A percentile compares a stretch with the other conserved stretches of the same genome.
Evolutionary conservation across 2,888 invertebrate species (phyloP).

Genomic region (Drosophila percnosoma): DNA sequence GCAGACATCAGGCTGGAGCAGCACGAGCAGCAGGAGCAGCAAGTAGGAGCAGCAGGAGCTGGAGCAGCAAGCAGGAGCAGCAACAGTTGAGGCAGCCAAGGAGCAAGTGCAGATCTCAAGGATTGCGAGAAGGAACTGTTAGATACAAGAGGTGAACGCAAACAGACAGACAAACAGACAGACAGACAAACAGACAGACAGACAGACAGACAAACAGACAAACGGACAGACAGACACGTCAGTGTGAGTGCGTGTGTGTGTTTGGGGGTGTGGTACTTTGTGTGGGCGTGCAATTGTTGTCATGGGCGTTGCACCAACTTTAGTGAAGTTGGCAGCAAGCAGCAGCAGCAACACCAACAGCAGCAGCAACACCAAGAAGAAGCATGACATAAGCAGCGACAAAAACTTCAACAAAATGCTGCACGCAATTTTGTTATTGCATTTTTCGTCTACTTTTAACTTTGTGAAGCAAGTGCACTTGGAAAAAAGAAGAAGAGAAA

Average conservation of each 20-base stretch:
- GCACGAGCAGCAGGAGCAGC: slow-evolving; percentile 32
- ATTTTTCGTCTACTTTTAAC: slow-evolving; percentile 58
- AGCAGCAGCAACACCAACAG: too few relatives aligned
- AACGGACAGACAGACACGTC: neutral
- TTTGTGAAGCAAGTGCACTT: slow-evolving; percentile 38
- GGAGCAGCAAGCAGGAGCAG: slow-evolving; percentile 26
- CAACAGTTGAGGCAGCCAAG: slow-evolving; percentile 45
- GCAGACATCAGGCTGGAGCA: slow-evolving; percentile 43
- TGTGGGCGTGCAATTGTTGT: slow-evolving; percentile 56
- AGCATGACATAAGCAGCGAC: slow-evolving; percentile 38
- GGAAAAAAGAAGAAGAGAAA: neutral
- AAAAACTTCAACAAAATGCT: slow-evolving; percentile 60
- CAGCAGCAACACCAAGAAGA: slow-evolving; percentile 25
- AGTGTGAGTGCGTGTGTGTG: neutral
- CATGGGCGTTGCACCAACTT: slow-evolving; percentile 73
- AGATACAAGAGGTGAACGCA: slow-evolving; percentile 33
- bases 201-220: neutral
- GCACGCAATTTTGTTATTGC: slow-evolving; percentile 60
- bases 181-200: slow-evolving; percentile 36
- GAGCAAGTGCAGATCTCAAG: slow-evolving; percentile 36
- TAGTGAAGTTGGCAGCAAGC: slow-evolving; percentile 67
- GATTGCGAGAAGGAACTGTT: slow-evolving; percentile 14
- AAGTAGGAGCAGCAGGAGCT: slow-evolving; percentile 28
- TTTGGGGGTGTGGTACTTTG: neutral
- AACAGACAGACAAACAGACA: slow-evolving; percentile 37